These are phyloP conservation scores for Loriculus beryllinus DNA, from an alignment of 2,797 vertebrate species.

Conservation along the genomic window DNA sequence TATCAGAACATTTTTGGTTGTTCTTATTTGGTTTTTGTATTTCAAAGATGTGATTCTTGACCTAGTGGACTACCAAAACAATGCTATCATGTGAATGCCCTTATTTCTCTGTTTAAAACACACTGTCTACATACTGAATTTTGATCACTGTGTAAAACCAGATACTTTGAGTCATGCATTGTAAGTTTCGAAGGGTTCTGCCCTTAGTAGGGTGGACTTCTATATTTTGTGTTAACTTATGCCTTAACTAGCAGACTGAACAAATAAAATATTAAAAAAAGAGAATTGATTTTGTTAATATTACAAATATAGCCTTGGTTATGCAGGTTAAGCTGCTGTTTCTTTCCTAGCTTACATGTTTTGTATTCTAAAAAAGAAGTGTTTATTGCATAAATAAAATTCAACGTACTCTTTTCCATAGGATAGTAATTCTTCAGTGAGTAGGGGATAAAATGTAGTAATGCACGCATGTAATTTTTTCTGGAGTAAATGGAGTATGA, in stretches of 20 bases:
- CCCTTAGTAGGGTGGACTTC: not conserved
- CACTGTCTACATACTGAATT: not conserved
- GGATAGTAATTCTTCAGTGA: not conserved
- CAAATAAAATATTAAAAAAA: not conserved
- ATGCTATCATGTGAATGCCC: not conserved
- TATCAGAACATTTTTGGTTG: not conserved
- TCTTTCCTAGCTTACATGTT: not conserved
- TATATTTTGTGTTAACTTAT: not conserved
- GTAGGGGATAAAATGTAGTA: not conserved
- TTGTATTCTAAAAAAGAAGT: not conserved
- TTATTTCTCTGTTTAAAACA: not conserved
- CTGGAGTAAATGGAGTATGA: not conserved
- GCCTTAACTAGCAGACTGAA: not conserved
- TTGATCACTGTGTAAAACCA: not conserved
- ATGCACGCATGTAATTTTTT: not conserved
- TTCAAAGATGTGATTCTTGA: not conserved
- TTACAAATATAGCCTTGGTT: not conserved
- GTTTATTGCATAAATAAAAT: not conserved
- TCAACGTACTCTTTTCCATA: not conserved
- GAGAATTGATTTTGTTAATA: accelerated
- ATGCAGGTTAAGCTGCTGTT: not conserved
- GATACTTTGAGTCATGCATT: not conserved
- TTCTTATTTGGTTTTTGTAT: not conserved
- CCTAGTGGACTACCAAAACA: not conserved
- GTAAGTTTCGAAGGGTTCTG: not conserved